phyloP scores from a whole-genome alignment of 92 coral and sea anemone species.

The Chrysogorgia sp. region DNA sequence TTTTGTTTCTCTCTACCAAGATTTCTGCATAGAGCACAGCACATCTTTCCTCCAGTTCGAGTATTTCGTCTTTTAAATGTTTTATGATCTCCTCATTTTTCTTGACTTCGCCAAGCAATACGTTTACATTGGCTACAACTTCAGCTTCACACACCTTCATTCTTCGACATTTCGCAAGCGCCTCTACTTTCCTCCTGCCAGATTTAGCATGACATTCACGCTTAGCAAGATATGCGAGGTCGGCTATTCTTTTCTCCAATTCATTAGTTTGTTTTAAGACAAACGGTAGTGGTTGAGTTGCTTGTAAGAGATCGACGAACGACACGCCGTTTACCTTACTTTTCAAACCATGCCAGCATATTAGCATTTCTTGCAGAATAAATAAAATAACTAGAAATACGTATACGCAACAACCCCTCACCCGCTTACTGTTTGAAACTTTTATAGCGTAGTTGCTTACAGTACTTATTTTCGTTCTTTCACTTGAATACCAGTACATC shows the following conservation, averaged over 20 bases:
- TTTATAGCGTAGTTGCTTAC: too few species aligned
- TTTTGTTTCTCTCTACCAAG: slow-evolving; percentile 18
- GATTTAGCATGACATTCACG: slow-evolving; percentile 21
- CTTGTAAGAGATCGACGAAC: too few species aligned
- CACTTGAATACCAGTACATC: too few species aligned
- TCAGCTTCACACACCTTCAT: slow-evolving; percentile 36
- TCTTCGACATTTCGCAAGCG: slow-evolving; percentile 16
- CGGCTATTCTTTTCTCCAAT: slow-evolving; percentile 27
- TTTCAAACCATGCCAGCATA: too few species aligned
- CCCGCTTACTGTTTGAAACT: too few species aligned
- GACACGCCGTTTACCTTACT: too few species aligned
- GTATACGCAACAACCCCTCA: too few species aligned
- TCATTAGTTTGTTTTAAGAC: not conserved
- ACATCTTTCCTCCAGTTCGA: slow-evolving; percentile 43
- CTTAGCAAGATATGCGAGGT: slow-evolving; percentile 13
- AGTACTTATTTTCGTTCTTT: too few species aligned
- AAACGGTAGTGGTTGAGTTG: too few species aligned
- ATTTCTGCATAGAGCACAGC: slow-evolving; percentile 35
- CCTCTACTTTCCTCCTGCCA: slow-evolving; percentile 13
- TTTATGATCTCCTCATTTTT: slow-evolving; percentile 22
- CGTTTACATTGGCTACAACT: slow-evolving; percentile 26
- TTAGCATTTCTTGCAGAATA: too few species aligned
- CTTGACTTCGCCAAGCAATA: not conserved
- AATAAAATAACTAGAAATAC: too few species aligned
- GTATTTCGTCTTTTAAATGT: slow-evolving; percentile 22